A percentile compares a stretch with the other conserved stretches of the same genome.
Conservation (phyloP, 1,140 invertebrate species). For the Diorhabda carinulata region DNA sequence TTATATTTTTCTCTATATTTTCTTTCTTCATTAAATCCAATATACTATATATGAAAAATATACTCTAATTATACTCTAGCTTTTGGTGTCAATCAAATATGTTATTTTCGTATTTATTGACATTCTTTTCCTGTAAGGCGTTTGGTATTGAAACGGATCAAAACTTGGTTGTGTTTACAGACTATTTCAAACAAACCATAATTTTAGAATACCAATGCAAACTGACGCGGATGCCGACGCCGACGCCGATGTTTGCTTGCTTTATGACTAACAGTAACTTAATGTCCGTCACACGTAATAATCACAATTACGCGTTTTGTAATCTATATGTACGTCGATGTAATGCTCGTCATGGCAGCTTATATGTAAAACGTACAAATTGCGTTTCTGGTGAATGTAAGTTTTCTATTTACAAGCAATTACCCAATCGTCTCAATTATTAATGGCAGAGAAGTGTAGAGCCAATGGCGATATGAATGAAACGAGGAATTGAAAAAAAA, state of each 20-base stretch:
- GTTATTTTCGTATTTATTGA: no score
- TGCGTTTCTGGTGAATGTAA: background rate
- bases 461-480: background rate
- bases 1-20: no score
- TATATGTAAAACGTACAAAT: background rate
- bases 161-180: no score
- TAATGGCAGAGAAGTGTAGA: background rate
- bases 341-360: background rate
- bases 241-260: background rate
- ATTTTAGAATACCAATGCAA: no score
- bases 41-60: no score
- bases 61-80: no score
- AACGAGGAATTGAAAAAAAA: background rate
- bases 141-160: no score
- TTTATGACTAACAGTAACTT: background rate
- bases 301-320: background rate
- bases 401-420: conserved; percentile 1
- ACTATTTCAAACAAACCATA: no score
- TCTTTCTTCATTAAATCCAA: no score
- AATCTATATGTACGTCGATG: background rate
- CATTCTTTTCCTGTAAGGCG: no score
- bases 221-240: no score
- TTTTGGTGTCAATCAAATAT: no score
- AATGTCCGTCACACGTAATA: background rate
- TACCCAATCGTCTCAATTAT: background rate